Base-by-base conservation (phyloP, 2,797 vertebrate species). In the Lepus townsendii region DNA sequence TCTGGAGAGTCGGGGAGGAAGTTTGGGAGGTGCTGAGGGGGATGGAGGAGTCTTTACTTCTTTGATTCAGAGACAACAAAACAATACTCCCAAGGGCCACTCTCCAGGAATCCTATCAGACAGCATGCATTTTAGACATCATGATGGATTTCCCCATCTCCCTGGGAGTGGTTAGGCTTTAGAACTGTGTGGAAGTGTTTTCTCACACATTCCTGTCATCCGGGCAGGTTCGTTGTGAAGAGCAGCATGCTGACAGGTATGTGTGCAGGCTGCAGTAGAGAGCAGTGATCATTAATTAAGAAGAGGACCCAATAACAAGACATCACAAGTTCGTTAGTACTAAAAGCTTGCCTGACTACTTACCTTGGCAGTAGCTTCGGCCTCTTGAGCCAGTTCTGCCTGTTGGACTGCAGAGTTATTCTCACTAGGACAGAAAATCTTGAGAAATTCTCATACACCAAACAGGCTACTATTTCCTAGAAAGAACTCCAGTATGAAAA, bases 391-490 rank as follows among this genome's bases (percentile, higher is more conserved):
- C 88, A 96, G 69, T 65, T 0, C 0, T 60, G 63, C 76, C 78
- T 71, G 62, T 83, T 78, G 47, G 90, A 76, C 78, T 42, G 73
- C 0, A 0, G 0, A 65, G 9, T 65, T 95, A 65, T 62, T 95
- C 57, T 84, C 85, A 87, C 71, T 22, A 0, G 3, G 54, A 82
- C 54, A 90, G 71, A 91, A 95, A 91, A 80, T 2, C 42, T 47
- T 87, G 72, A 93, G 68, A 91, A 93, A 82, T 32, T 79, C 19
- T 92, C 76, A 91, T 47, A 80, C 30, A 96, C 92, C 4, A 0
- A n/a, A 54, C 87, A 35, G 0, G 68, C 52, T 95, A 77, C 69
- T 75, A 30, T 78, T 98, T 97, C 76, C 78, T 94, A 80, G 78
- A 95, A 8, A 93, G 88, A 90, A 47, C 35, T 62, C 19, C 62